Conservation (phyloP, 2,888 invertebrate species). For the Catocala fraxini region DNA sequence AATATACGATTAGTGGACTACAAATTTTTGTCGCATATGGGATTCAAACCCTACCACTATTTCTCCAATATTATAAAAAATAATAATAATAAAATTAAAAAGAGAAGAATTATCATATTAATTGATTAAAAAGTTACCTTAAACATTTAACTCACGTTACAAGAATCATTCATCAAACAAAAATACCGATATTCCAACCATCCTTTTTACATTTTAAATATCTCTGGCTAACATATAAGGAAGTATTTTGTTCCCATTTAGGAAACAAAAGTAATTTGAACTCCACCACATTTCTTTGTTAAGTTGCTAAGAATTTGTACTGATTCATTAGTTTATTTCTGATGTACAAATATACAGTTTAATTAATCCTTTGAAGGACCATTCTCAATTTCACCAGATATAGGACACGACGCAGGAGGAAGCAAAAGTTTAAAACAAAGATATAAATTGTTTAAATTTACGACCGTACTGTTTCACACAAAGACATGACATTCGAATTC, state of each 20-base stretch:
- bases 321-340: slow-evolving; percentile 45
- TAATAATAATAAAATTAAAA: too few relatives aligned
- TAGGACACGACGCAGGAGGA: slow-evolving; percentile 34
- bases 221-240: neutral
- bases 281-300: slow-evolving; percentile 28
- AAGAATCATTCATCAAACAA: too few relatives aligned
- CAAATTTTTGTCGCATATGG: too few relatives aligned
- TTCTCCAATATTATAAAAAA: too few relatives aligned
- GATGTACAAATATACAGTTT: slow-evolving; percentile 15
- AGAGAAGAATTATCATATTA: too few relatives aligned
- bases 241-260: neutral
- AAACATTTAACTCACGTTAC: too few relatives aligned
- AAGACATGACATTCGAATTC: slow-evolving; percentile 20
- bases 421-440: slow-evolving; percentile 24
- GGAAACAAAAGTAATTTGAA: slow-evolving; percentile 12
- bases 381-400: slow-evolving; percentile 31
- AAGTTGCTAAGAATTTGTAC: slow-evolving; percentile 15
- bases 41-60: too few relatives aligned
- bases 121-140: too few relatives aligned
- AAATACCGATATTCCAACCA: neutral
- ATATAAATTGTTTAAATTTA: slow-evolving; percentile 26
- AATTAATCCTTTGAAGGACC: slow-evolving; percentile 36
- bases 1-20: too few relatives aligned
- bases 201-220: neutral
- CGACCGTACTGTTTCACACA: slow-evolving; percentile 26